phyloP scores from a whole-genome alignment of 2,113 vertebrate genomes.

The Paracanthobrama guichenoti region DNA sequence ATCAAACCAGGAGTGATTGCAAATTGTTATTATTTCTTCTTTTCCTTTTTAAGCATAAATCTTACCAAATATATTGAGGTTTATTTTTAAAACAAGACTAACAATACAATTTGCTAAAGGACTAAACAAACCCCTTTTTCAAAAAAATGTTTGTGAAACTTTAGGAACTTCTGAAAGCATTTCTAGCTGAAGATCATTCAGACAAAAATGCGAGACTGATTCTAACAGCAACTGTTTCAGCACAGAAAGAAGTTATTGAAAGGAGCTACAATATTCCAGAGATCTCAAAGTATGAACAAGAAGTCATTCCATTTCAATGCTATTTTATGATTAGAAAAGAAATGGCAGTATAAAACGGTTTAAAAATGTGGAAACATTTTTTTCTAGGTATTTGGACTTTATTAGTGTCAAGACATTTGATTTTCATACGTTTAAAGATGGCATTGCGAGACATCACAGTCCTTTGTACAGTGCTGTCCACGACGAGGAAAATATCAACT shows the following conservation, averaged over 20 bases:
- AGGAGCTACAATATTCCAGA: conserved; percentile 65
- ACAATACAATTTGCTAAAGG: background rate
- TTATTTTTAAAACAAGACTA: background rate
- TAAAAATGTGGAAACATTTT: background rate
- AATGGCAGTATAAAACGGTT: background rate
- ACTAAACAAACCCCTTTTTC: background rate
- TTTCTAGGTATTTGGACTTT: conserved; percentile 72
- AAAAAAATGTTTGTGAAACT: background rate
- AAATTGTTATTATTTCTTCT: too few species aligned
- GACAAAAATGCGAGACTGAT: conserved; percentile 58
- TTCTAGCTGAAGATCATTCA: conserved; percentile 60
- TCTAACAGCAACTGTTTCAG: conserved; percentile 63
- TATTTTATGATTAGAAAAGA: background rate
- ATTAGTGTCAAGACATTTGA: conserved; percentile 76
- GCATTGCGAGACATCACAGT: conserved; percentile 71
- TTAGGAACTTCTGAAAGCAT: conserved; percentile 71
- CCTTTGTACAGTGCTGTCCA: conserved; percentile 66
- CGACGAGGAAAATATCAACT: conserved; percentile 58
- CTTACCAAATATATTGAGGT: too few species aligned
- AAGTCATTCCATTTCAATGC: background rate
- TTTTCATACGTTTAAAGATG: conserved; percentile 65
- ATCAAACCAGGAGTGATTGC: too few species aligned
- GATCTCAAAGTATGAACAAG: conserved; percentile 65
- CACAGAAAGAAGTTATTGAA: conserved; percentile 47
- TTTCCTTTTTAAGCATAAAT: too few species aligned